phyloP scores from a whole-genome alignment of 1,140 invertebrate species.

The Halesus radiatus region DNA sequence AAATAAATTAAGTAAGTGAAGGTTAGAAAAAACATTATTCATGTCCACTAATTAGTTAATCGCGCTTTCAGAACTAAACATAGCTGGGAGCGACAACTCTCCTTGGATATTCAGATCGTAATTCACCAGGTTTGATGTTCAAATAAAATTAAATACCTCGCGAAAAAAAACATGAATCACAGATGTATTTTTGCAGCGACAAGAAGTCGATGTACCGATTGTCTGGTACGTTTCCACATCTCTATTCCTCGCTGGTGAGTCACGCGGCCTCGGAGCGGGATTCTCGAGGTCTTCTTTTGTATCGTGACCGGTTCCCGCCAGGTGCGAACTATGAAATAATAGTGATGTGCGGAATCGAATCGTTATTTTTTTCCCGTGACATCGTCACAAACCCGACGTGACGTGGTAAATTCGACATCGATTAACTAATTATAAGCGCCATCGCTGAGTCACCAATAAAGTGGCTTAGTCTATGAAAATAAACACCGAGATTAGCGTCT shows the following conservation, averaged over 20 bases:
- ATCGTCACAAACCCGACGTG: neutral
- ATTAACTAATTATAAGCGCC: slow-evolving; percentile 1
- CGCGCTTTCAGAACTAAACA: too few relatives aligned
- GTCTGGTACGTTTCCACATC: slow-evolving; percentile 21
- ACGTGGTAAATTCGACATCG: neutral
- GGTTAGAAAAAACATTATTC: too few relatives aligned
- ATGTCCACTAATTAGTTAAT: too few relatives aligned
- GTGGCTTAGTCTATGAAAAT: slow-evolving; percentile 1
- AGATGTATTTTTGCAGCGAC: slow-evolving; percentile 13
- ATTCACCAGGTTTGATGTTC: too few relatives aligned
- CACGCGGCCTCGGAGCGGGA: slow-evolving; percentile 21
- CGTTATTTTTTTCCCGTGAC: slow-evolving; percentile 18
- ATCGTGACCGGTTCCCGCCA: neutral
- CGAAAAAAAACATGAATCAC: slow-evolving; percentile 7
- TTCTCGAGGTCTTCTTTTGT: slow-evolving; percentile 32
- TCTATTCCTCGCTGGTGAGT: slow-evolving; percentile 16
- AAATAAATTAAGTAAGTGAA: too few relatives aligned
- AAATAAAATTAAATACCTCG: too few relatives aligned
- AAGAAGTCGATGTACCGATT: slow-evolving; percentile 27
- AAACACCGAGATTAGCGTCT: neutral
- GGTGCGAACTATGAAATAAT: slow-evolving; percentile 4
- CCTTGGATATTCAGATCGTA: too few relatives aligned
- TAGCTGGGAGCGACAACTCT: too few relatives aligned
- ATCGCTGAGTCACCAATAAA: slow-evolving; percentile 10
- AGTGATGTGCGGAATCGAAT: slow-evolving; percentile 1